These are phyloP conservation scores for Chaetodon auriga DNA, from an alignment of 2,113 vertebrate genomes.

Conservation along the genomic window DNA sequence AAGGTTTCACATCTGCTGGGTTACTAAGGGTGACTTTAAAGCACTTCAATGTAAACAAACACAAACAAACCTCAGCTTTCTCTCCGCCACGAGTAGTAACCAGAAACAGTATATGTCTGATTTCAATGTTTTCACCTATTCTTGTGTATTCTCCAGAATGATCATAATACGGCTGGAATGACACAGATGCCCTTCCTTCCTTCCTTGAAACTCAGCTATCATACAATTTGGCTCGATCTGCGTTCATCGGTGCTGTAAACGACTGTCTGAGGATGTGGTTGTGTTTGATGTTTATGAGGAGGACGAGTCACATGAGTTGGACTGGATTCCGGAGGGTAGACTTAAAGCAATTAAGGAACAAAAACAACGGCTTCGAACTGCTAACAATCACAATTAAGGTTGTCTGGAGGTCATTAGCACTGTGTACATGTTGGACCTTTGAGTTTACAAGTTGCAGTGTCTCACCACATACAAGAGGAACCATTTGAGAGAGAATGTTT, in stretches of 20 bases:
- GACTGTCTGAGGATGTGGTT: conserved; percentile 52
- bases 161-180: conserved; percentile 15
- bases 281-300: conserved; percentile 53
- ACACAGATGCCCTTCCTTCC: not conserved
- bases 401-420: conserved; percentile 74
- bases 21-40: conserved; percentile 52
- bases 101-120: not conserved
- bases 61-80: conserved; percentile 38
- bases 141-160: conserved; percentile 12
- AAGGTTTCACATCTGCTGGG: conserved; percentile 44
- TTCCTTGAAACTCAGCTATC: conserved; percentile 26
- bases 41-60: conserved; percentile 36
- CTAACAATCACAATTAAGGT: conserved; percentile 72
- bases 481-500: conserved; percentile 47
- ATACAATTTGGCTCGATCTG: conserved; percentile 8
- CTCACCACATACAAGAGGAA: conserved; percentile 64
- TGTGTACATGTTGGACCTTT: conserved; percentile 56
- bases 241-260: conserved; percentile 22
- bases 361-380: conserved; percentile 48
- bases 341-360: conserved; percentile 62
- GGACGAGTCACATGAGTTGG: conserved; percentile 36
- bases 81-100: not conserved
- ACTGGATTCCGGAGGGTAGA: conserved; percentile 59
- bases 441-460: conserved; percentile 65
- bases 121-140: conserved; percentile 1